phyloP scores from a whole-genome alignment of 2,113 vertebrate genomes.

The Thamnaconus septentrionalis region DNA sequence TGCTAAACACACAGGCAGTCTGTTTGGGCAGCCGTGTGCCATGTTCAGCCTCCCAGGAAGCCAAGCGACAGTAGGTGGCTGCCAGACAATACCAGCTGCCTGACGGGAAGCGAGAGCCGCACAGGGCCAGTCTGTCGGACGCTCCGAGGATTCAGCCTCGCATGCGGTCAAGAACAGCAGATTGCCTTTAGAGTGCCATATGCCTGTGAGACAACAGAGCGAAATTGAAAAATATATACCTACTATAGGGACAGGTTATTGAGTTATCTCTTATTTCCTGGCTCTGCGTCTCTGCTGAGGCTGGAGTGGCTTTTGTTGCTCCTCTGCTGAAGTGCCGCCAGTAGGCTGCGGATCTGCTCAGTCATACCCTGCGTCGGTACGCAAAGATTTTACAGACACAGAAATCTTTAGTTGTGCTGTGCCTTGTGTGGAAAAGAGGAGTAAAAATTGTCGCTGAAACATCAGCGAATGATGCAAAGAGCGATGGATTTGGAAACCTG shows the following conservation, averaged over 20 bases:
- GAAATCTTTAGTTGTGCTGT: no score
- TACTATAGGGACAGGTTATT: constrained; percentile 40
- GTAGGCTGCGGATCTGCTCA: neutral
- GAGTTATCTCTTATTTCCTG: constrained; percentile 28
- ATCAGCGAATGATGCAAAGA: neutral
- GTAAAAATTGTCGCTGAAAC: neutral
- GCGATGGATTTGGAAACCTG: no score
- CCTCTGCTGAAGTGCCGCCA: constrained; percentile 1
- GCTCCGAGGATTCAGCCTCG: constrained; percentile 38
- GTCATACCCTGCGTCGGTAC: neutral
- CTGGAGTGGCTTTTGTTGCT: constrained; percentile 4
- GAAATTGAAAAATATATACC: neutral
- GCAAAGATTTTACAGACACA: neutral
- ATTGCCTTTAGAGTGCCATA: constrained; percentile 39
- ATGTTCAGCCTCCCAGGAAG: constrained; percentile 33
- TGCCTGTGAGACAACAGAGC: constrained; percentile 29
- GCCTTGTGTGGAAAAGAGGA: neutral
- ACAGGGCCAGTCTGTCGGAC: constrained; percentile 34
- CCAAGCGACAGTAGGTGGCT: constrained; percentile 26
- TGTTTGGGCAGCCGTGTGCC: constrained; percentile 27
- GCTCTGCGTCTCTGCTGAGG: constrained; percentile 24
- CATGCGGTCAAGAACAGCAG: constrained; percentile 35
- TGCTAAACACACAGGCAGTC: constrained; percentile 19
- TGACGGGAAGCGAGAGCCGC: constrained; percentile 42
- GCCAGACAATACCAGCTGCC: constrained; percentile 52